Percentiles rank a stretch among this genome's conserved stretches.
These are phyloP conservation scores for Myotis davidii DNA, from an alignment of 2,113 vertebrate species.

Conservation along the genomic window DNA sequence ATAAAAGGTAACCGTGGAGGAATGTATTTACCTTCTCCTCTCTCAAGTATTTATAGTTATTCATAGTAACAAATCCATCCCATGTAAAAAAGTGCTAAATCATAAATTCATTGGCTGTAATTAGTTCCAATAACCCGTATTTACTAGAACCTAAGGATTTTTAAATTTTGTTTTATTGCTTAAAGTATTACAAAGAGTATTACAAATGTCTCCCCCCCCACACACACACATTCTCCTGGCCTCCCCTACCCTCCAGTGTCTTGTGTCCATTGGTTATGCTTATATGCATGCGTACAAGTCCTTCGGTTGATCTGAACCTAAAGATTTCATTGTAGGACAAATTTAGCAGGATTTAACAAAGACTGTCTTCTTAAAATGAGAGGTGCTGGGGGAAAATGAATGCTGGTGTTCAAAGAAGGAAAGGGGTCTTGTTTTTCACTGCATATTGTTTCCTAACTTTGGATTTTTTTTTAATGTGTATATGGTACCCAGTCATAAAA, in stretches of 20 bases:
- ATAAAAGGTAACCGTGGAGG: background rate
- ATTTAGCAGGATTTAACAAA: slow-evolving; percentile 7
- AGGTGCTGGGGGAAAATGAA: background rate
- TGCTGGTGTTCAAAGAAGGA: background rate
- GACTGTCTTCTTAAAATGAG: background rate
- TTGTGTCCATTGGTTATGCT: too few relatives aligned
- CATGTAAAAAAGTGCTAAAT: background rate
- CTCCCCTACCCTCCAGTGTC: too few relatives aligned
- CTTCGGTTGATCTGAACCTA: background rate
- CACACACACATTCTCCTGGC: too few relatives aligned
- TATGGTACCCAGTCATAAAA: background rate
- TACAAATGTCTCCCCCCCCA: too few relatives aligned
- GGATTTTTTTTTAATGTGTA: background rate
- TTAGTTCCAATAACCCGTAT: background rate
- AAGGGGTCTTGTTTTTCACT: background rate
- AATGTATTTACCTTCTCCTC: background rate
- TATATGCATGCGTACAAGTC: too few relatives aligned
- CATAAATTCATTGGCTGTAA: background rate
- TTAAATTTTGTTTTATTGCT: too few relatives aligned
- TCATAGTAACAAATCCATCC: background rate
- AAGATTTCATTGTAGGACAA: background rate
- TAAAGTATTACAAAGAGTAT: too few relatives aligned
- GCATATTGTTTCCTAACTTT: background rate
- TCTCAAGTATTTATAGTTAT: slow-evolving; percentile 25
- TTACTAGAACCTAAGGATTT: background rate